Base-by-base conservation (phyloP, 92 coral and sea anemone species). In the Palythoa caribaeorum region DNA sequence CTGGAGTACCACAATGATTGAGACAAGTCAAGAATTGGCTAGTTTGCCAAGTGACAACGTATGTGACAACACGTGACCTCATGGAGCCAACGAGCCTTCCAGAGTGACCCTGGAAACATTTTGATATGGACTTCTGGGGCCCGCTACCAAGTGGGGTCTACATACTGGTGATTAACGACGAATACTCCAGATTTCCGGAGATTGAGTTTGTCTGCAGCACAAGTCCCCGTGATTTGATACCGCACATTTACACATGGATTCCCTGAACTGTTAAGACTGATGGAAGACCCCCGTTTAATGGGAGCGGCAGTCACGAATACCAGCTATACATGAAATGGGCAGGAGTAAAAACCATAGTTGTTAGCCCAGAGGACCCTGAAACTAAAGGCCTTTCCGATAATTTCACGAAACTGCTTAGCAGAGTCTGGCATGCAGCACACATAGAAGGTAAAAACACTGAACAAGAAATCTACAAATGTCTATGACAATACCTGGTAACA, bases 401-500 rank as follows among this genome's bases (percentile, higher is more conserved):
- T 9, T 71, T 71, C 12, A 73, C 3, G 53, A 73, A 73, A 53
- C 35, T 54, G 35, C 21, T 73, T n/a, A 73, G n/a, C 12, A 73
- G 10, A 73, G 52, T 19, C 35, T 38, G 52, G 53, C 78, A 40
- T n/a, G 35, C 35, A 38, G 78, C 78, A 38, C 52, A 38, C 21
- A 73, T 73, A 12, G 54, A 73, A 38, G 54, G 78, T n/a, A 73
- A 73, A 53, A 73, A 40, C 35, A n/a, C 53, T 2, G 21, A 71
- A 20, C 76, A 71, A 71, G 76, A 71, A 35, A 21, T 71, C 40
- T 35, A 71, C 20, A 71, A 71, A 73, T 39, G 38, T 1, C 78
- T 73, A 53, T 53, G 78, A 37, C 78, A 73, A 17, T 73, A 73
- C 54, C 21, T 52, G 54, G 78, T 53, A 37, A 73, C 78, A 73